Conservation (phyloP, 1,140 invertebrate genomes). For the Anoplophora glabripennis region DNA sequence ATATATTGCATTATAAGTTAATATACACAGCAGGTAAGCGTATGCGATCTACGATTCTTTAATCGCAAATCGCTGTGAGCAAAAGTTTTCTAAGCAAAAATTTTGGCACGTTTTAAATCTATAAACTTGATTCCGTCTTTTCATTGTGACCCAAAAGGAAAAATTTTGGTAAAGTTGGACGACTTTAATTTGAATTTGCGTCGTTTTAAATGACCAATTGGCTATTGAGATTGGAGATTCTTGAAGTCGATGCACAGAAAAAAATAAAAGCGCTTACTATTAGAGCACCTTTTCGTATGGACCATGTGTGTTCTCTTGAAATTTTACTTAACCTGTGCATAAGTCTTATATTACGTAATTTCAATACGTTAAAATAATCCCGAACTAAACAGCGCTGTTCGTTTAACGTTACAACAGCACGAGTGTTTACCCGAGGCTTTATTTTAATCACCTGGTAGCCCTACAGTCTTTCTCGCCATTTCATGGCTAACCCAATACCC, state of each 20-base stretch:
- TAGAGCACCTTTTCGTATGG: constrained; percentile 38
- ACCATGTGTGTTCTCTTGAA: constrained; percentile 35
- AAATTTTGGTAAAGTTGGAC: too few species aligned
- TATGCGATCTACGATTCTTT: constrained; percentile 32
- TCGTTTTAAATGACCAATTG: too few species aligned
- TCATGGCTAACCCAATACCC: constrained; percentile 25
- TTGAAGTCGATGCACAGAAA: constrained; percentile 11
- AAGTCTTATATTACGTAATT: constrained; percentile 29
- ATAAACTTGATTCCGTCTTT: not conserved
- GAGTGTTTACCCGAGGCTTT: not conserved
- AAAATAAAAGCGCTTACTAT: constrained; percentile 16
- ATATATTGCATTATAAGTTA: constrained; percentile 48
- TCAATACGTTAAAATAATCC: constrained; percentile 20
- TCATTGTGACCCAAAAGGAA: not conserved
- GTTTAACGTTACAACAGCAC: not conserved
- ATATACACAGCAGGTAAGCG: constrained; percentile 48
- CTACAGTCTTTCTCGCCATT: constrained; percentile 46
- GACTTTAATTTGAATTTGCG: too few species aligned
- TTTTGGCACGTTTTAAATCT: constrained; percentile 42
- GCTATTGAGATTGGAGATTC: too few species aligned
- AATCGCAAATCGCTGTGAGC: constrained; percentile 39
- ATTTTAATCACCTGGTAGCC: constrained; percentile 42
- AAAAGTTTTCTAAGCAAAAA: constrained; percentile 44
- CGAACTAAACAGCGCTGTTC: constrained; percentile 3
- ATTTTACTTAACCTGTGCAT: constrained; percentile 30